Percentiles rank a stretch among this genome's conserved stretches.
These are phyloP conservation scores for Taphrorychus bicolor DNA, from an alignment of 2,888 invertebrate species.

Conservation along the genomic window DNA sequence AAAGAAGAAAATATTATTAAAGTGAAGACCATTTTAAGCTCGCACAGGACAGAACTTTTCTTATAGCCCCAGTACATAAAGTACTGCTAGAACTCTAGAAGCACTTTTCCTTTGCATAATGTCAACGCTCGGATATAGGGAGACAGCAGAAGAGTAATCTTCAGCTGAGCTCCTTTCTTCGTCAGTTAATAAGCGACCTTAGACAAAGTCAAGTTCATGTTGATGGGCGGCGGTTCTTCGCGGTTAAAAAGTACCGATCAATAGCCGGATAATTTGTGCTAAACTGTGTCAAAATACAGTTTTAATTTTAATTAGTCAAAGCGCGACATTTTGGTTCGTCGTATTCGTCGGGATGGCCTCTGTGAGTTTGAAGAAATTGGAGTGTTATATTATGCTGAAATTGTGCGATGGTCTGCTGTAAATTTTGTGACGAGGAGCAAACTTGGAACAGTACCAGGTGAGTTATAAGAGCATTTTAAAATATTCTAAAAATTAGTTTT, in stretches of 20 bases:
- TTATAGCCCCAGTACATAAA: constrained; percentile 24
- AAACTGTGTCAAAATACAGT: constrained; percentile 23
- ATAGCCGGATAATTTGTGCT: background rate
- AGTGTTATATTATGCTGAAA: constrained; percentile 51
- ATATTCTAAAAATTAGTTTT: too few relatives aligned
- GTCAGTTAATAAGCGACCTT: constrained; percentile 22
- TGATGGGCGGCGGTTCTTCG: background rate
- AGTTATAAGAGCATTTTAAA: background rate
- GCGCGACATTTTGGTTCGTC: constrained; percentile 4
- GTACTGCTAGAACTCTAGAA: constrained; percentile 15
- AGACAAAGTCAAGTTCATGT: constrained; percentile 29
- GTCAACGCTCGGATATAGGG: constrained; percentile 20
- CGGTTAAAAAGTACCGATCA: background rate
- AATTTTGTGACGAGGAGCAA: too few relatives aligned
- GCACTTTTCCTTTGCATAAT: constrained; percentile 3
- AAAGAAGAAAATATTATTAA: background rate
- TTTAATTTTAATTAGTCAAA: constrained; percentile 16
- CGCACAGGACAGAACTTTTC: background rate
- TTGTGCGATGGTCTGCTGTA: too few relatives aligned
- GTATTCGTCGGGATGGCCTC: constrained; percentile 46
- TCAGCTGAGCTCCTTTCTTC: constrained; percentile 8
- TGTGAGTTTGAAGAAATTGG: constrained; percentile 46
- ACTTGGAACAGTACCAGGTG: too few relatives aligned
- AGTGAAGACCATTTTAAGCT: background rate
- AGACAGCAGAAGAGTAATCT: constrained; percentile 39